phyloP scores from a whole-genome alignment of 1,140 invertebrate genomes.

The Bombus huntii region DNA sequence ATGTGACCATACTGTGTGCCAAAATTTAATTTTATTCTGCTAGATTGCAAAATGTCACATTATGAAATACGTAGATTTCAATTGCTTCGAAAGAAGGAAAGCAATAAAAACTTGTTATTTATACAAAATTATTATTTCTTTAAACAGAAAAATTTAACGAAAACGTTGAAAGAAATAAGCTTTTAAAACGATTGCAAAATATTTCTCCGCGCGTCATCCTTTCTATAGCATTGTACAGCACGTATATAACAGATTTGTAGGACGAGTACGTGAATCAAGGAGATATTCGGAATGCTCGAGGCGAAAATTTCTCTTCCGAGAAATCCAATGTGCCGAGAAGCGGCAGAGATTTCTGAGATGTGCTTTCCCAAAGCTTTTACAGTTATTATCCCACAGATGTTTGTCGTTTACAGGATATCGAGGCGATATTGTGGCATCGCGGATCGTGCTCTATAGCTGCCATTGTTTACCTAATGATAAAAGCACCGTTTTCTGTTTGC shows the following conservation, averaged over 20 bases:
- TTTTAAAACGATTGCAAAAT: not conserved
- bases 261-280: not conserved
- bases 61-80: too few relatives aligned
- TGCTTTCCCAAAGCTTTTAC: constrained; percentile 74
- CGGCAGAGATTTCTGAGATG: constrained; percentile 47
- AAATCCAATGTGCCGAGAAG: constrained; percentile 28
- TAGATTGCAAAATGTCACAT: too few relatives aligned
- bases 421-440: constrained; percentile 47
- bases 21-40: too few relatives aligned
- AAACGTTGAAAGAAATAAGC: not conserved
- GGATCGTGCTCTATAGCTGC: constrained; percentile 14
- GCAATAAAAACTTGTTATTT: too few relatives aligned
- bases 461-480: constrained; percentile 79
- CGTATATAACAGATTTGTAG: not conserved
- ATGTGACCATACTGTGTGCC: too few relatives aligned
- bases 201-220: not conserved
- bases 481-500: constrained; percentile 74
- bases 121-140: too few relatives aligned
- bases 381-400: constrained; percentile 78
- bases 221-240: not conserved
- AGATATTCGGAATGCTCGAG: constrained; percentile 19
- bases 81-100: too few relatives aligned
- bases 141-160: too few relatives aligned
- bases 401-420: constrained; percentile 71
- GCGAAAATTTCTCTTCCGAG: constrained; percentile 54